Evolutionary conservation across 2,888 invertebrate species (phyloP).

Genomic region (Trachelus troglodyta): DNA sequence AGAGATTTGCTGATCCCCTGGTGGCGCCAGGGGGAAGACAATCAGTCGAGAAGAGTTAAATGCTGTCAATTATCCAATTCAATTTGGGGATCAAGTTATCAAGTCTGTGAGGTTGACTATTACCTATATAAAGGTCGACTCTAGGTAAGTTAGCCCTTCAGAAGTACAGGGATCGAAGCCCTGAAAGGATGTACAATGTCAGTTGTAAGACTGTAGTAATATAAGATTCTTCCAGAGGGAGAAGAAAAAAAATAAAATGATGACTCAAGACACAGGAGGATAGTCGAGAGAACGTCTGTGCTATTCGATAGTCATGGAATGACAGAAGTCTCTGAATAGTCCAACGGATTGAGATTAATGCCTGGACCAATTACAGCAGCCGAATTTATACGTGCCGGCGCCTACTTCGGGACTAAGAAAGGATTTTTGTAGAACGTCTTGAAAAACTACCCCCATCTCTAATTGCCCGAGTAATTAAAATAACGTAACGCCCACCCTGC

Average conservation of each 20-base stretch:
- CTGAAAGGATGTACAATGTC: not conserved
- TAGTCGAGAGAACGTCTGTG: not conserved
- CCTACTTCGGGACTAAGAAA: not conserved
- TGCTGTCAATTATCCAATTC: conserved; percentile 41
- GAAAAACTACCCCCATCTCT: conserved; percentile 22
- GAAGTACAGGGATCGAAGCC: not conserved
- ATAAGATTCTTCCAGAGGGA: not conserved
- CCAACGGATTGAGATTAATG: conserved; percentile 19
- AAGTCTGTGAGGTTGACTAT: not conserved
- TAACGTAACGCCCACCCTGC: conserved; percentile 12
- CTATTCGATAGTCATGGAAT: not conserved
- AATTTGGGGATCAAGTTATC: conserved; percentile 43
- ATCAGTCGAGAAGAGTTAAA: conserved; percentile 34
- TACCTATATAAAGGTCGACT: not conserved
- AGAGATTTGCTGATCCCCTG: conserved; percentile 10
- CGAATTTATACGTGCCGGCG: conserved; percentile 13
- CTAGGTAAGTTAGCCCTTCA: not conserved
- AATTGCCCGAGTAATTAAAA: conserved; percentile 26
- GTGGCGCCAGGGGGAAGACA: conserved; percentile 24
- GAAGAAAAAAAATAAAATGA: not conserved
- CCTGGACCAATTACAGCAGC: conserved; percentile 18
- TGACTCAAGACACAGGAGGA: not conserved
- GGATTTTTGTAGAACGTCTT: conserved; percentile 3
- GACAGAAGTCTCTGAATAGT: not conserved
- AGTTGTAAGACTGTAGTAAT: not conserved